Conservation (phyloP, 2,888 invertebrate genomes). For the Asteroscopus sphinx region DNA sequence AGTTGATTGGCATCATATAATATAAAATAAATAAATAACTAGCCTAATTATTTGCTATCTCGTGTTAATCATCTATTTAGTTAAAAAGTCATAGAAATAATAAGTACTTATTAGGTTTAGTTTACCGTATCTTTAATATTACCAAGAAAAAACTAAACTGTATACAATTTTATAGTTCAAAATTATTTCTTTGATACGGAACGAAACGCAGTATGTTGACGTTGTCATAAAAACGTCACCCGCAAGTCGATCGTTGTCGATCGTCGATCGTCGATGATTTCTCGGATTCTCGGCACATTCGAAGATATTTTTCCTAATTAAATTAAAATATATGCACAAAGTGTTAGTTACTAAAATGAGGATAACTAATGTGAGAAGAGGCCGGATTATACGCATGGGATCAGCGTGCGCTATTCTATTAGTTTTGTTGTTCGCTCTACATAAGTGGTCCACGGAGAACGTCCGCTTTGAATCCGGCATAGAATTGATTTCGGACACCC, state of each 20-base stretch:
- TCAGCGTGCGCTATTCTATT: conserved; percentile 88
- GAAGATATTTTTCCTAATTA: conserved; percentile 34
- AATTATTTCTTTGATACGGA: neutral
- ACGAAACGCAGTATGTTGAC: conserved; percentile 61
- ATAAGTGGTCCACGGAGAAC: conserved; percentile 90
- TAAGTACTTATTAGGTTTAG: no score
- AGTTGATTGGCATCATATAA: no score
- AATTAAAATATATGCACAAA: conserved; percentile 63
- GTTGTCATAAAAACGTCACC: conserved; percentile 59
- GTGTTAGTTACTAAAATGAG: conserved; percentile 83
- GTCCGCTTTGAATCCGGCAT: conserved; percentile 61
- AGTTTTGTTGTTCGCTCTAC: conserved; percentile 91
- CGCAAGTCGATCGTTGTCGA: conserved; percentile 55
- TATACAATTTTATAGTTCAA: no score
- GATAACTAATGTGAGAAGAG: conserved; percentile 90
- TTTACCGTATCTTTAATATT: no score
- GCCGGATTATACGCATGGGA: conserved; percentile 89
- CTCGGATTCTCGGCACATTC: conserved; percentile 49
- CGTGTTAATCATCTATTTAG: no score
- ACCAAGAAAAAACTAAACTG: no score
- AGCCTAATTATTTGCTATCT: no score
- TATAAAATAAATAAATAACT: no score
- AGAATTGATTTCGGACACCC: conserved; percentile 60
- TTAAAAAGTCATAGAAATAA: no score
- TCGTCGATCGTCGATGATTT: conserved; percentile 58